These are phyloP conservation scores for Harpagus bidentatus DNA, from an alignment of 2,113 vertebrate species.

Conservation along the genomic window DNA sequence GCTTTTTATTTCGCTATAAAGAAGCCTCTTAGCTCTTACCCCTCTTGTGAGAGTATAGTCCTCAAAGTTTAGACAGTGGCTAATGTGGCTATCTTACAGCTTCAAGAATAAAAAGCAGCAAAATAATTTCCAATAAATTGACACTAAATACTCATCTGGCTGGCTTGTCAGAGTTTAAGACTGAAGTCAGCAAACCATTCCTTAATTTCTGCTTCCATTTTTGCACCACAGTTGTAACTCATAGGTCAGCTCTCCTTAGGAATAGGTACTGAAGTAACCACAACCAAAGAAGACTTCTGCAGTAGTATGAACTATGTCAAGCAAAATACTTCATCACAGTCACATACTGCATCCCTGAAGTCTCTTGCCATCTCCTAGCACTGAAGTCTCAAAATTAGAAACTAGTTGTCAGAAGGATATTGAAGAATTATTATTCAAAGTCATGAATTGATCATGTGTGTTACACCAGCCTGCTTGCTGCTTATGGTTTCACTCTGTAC, in stretches of 20 bases:
- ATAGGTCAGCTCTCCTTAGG: not conserved
- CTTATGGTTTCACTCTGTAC: not conserved
- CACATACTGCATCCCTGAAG: not conserved
- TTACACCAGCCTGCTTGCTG: not conserved
- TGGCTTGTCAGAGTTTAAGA: not conserved
- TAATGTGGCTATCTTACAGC: not conserved
- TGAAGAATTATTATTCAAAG: not conserved
- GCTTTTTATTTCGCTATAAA: not conserved
- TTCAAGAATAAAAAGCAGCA: not conserved
- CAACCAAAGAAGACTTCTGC: rapidly evolving
- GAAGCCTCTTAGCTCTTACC: not conserved
- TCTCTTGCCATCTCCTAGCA: not conserved
- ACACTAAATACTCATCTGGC: not conserved
- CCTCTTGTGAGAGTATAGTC: not conserved
- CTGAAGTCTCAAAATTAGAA: not conserved
- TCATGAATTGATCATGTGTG: not conserved
- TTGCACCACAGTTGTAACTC: not conserved
- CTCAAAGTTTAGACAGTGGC: not conserved
- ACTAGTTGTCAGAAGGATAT: not conserved
- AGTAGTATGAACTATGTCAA: not conserved
- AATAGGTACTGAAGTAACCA: not conserved
- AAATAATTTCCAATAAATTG: not conserved
- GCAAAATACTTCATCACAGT: not conserved
- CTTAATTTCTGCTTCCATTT: not conserved
- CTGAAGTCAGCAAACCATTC: not conserved